Conservation (phyloP, 1,140 invertebrate species). For the Brachystomella parvula region DNA sequence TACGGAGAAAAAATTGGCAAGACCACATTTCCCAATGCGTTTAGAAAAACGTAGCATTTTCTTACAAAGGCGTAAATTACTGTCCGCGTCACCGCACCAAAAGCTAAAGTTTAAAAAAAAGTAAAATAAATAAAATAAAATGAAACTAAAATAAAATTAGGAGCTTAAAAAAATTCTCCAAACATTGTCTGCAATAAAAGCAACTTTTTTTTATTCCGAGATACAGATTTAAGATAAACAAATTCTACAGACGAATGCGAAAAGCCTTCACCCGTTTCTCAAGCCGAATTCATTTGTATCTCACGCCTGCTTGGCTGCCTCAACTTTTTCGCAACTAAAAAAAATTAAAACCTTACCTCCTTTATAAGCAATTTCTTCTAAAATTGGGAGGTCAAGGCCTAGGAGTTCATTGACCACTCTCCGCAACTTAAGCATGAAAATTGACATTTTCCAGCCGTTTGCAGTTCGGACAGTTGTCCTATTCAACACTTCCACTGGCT, state of each 20-base stretch:
- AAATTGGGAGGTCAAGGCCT: constrained; percentile 17
- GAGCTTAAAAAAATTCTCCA: no score
- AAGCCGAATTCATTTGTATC: no score
- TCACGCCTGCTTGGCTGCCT: no score
- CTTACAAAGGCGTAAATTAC: background rate
- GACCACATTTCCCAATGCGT: background rate
- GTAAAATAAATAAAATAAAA: constrained; percentile 32
- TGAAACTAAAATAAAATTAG: constrained; percentile 1
- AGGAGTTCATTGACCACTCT: constrained; percentile 5
- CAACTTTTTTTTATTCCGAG: no score
- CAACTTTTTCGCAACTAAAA: no score
- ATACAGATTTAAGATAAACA: no score
- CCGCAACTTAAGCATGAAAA: constrained; percentile 18
- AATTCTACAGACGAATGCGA: no score
- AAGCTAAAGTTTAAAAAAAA: background rate
- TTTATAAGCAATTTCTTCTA: constrained; percentile 21
- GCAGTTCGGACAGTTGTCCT: no score
- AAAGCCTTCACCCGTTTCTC: no score
- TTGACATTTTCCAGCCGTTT: constrained; percentile 7
- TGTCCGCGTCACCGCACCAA: background rate
- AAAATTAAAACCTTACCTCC: no score
- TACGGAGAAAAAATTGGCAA: background rate
- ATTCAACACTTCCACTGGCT: no score
- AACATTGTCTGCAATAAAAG: no score
- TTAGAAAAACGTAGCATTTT: background rate